Conservation (phyloP, 2,113 vertebrate genomes). For the Oenanthe melanoleuca region DNA sequence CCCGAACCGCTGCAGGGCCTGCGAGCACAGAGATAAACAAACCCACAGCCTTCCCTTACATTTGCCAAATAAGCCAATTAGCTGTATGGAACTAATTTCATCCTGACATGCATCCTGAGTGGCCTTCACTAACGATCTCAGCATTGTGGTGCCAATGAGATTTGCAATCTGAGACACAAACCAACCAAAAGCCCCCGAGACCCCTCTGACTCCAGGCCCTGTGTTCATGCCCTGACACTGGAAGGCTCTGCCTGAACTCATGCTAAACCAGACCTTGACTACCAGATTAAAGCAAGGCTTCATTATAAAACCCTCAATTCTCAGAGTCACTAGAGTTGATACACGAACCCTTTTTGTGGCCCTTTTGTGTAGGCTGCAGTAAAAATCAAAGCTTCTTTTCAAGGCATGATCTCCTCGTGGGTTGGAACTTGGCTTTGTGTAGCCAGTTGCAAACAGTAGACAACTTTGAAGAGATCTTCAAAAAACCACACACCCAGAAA, state of each 20-base stretch:
- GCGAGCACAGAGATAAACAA: background rate
- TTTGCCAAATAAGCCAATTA: slow-evolving; percentile 18
- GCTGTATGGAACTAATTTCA: slow-evolving; percentile 14
- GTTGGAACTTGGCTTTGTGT: slow-evolving; percentile 47
- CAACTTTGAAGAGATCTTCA: slow-evolving; percentile 69
- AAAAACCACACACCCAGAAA: slow-evolving; percentile 64
- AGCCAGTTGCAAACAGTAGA: slow-evolving; percentile 55
- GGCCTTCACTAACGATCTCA: background rate
- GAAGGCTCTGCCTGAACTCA: background rate
- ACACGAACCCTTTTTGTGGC: slow-evolving; percentile 46
- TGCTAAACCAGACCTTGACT: background rate
- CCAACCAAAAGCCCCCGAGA: background rate
- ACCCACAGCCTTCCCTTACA: background rate
- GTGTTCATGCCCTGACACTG: background rate
- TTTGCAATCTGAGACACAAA: background rate
- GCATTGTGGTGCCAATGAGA: background rate
- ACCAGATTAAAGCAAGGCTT: slow-evolving; percentile 37
- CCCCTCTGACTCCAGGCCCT: background rate
- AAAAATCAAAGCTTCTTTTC: slow-evolving; percentile 69
- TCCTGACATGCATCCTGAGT: background rate
- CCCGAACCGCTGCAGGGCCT: background rate
- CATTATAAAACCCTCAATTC: slow-evolving; percentile 8
- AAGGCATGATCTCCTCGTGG: slow-evolving; percentile 56
- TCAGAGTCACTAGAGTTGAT: slow-evolving; percentile 18
- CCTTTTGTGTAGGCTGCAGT: slow-evolving; percentile 64